Evolutionary conservation across 2,113 vertebrate genomes (phyloP).

Genomic region (Salvelinus sp.): DNA sequence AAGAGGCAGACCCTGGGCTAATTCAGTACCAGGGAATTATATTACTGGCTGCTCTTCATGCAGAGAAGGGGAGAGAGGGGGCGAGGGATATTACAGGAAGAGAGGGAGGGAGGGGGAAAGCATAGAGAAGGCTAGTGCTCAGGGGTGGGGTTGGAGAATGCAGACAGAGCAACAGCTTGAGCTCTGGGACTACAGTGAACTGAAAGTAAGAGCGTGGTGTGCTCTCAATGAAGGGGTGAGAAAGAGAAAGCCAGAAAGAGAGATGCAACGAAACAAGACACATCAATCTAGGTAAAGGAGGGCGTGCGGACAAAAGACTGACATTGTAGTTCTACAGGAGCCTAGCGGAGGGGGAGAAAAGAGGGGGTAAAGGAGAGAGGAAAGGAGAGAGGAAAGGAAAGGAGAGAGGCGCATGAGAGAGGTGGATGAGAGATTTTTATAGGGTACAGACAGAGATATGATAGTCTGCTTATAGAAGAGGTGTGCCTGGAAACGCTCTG

Average conservation of each 20-base stretch:
- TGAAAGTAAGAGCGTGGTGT: slow-evolving; percentile 37
- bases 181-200: slow-evolving; percentile 24
- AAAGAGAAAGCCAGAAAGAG: slow-evolving; percentile 8
- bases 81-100: slow-evolving; percentile 27
- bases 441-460: not conserved
- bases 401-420: not conserved
- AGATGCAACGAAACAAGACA: slow-evolving; percentile 8
- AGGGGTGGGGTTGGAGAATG: slow-evolving; percentile 45
- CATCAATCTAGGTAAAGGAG: not conserved
- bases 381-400: not conserved
- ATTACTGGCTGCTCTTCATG: slow-evolving; percentile 62
- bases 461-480: slow-evolving; percentile 4
- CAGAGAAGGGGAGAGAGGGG: slow-evolving; percentile 36
- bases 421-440: not conserved
- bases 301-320: not conserved
- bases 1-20: slow-evolving; percentile 52
- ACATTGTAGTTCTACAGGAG: not conserved
- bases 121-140: not conserved
- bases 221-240: slow-evolving; percentile 11
- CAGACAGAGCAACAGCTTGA: slow-evolving; percentile 41
- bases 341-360: not conserved
- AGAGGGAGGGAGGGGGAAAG: slow-evolving; percentile 13
- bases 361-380: not conserved
- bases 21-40: slow-evolving; percentile 64
- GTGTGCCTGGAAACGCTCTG: not conserved